These are phyloP conservation scores for Plotosus lineatus DNA, from an alignment of 2,113 vertebrate genomes.

Conservation along the genomic window DNA sequence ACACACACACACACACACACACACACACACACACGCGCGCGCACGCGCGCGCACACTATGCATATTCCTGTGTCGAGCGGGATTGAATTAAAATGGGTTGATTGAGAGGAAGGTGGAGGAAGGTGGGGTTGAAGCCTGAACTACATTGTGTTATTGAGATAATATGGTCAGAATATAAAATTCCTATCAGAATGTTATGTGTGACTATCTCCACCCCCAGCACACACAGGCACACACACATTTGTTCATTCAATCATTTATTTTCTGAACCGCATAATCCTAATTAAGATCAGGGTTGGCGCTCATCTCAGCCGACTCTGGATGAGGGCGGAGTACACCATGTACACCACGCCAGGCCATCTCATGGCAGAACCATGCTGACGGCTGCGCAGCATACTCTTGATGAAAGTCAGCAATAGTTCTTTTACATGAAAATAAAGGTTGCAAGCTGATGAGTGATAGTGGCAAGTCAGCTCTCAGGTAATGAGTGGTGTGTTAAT, in stretches of 20 bases:
- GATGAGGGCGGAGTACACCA: too few relatives aligned
- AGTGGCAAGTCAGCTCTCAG: not conserved
- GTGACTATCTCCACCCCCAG: conserved; percentile 4
- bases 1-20: not conserved
- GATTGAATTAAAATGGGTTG: not conserved
- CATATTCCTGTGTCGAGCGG: too few relatives aligned
- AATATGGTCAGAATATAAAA: not conserved
- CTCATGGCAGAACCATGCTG: too few relatives aligned
- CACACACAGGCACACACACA: too few relatives aligned
- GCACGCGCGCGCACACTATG: too few relatives aligned
- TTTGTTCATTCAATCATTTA: too few relatives aligned
- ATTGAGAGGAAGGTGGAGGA: conserved; percentile 8
- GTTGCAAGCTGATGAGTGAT: conserved; percentile 1
- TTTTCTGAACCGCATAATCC: too few relatives aligned
- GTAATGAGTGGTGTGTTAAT: conserved; percentile 24
- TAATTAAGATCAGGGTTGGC: too few relatives aligned
- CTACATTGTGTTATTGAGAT: conserved; percentile 8
- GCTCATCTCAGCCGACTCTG: too few relatives aligned
- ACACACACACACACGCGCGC: not conserved
- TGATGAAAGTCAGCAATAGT: too few relatives aligned
- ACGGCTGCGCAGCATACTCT: too few relatives aligned
- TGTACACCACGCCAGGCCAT: too few relatives aligned
- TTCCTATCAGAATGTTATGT: conserved; percentile 7
- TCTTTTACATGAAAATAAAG: conserved; percentile 40
- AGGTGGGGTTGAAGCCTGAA: not conserved